Base-by-base conservation (phyloP, 2,113 vertebrate species). In the Prionailurus viverrinus region DNA sequence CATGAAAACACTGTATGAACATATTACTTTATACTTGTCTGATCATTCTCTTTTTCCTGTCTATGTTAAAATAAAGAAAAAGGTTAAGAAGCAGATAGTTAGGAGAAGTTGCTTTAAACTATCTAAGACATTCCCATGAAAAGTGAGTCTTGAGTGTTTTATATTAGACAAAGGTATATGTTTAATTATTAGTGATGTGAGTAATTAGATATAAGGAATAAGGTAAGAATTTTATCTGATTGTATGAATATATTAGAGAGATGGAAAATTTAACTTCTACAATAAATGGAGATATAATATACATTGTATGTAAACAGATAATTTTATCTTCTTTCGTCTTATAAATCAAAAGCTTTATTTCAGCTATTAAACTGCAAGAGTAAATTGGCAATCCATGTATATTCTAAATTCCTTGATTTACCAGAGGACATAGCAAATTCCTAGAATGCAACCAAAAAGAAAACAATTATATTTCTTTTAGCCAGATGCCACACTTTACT, bases 121-220 rank as follows among this genome's bases (percentile, higher is more conserved):
- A 76, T 36, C 13, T 36, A 33, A 84, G 31, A 91, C 71, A 74
- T 11, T 48, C 5, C 55, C 33, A 73, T 45, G 27, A 83, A 91
- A 78, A 58, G 0, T 65, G 5, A 94, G 11, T 87, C 11, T 91
- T 89, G 4, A 29, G 25, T 69, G 27, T 65, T 84, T 69, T 4
- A 71, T 36, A 48, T 87, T 84, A 74, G 31, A n/a, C 31, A 93
- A 74, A 83, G 6, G 4, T 89, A 58, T 74, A 29, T 71, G 6
- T 94, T 83, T 48, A 96, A 58, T 78, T 94, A 73, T 83, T 69
- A 88, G 89, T 25, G 39, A 51, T 45, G 55, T 45, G 14, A 61
- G 1, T 89, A 88, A 69, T 78, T 71, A 93, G 36, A 55, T 48
- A 55, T 27, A 92, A 81, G 33, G 10, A 91, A 55, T 55, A n/a